A percentile compares a stretch with the other conserved stretches of the same genome.
These are phyloP conservation scores for Lepus oiostolus DNA, from an alignment of 2,797 vertebrate genomes.

Conservation along the genomic window DNA sequence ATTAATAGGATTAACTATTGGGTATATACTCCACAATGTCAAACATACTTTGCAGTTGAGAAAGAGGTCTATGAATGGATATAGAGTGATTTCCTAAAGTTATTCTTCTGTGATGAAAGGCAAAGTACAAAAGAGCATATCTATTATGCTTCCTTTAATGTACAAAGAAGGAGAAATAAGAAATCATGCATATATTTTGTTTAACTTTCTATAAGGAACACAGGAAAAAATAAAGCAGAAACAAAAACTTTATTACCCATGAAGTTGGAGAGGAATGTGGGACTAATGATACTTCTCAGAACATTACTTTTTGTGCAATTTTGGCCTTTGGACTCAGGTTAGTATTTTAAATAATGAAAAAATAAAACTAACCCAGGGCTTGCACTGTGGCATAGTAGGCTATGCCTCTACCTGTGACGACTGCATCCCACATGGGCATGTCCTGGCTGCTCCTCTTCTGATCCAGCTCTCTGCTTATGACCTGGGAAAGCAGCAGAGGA, in stretches of 20 bases:
- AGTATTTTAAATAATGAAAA: slow-evolving; percentile 12
- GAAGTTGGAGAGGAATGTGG: neutral
- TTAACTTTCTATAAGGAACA: neutral
- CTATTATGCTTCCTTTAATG: neutral
- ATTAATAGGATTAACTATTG: neutral
- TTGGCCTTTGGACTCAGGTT: neutral
- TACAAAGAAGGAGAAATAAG: neutral
- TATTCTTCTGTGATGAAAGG: neutral
- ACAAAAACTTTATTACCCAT: neutral
- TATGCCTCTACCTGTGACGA: no score
- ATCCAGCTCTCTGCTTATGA: no score
- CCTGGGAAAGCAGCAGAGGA: no score
- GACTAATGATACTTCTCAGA: neutral
- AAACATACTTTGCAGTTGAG: neutral
- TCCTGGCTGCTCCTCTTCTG: no score
- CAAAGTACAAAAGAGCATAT: neutral
- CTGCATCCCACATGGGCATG: no score
- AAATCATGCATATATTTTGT: neutral
- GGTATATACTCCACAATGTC: no score
- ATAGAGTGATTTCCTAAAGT: neutral
- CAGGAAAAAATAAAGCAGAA: slow-evolving; percentile 21
- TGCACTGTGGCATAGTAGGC: no score
- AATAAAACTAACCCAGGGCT: neutral
- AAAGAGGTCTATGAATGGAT: neutral
- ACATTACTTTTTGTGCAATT: neutral